Evolutionary conservation across 2,113 vertebrate species (phyloP), one percentile per base, ranked within the genome.

Genomic region (Oryzias melastigma): DNA sequence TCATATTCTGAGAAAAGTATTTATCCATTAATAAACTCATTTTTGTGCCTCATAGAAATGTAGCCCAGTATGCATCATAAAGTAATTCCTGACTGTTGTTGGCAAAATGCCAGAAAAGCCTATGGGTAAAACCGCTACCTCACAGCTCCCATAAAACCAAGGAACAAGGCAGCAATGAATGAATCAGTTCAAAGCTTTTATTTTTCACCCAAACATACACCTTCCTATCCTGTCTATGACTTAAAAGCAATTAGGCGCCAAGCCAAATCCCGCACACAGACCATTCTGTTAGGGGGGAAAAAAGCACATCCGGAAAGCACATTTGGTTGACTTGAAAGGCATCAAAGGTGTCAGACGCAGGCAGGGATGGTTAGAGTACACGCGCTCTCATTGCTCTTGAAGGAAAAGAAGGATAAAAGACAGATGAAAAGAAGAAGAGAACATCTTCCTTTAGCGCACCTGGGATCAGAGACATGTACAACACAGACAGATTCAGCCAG

Each of bases 361-460:
- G 50, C 52, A 47, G 6, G 19, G 55, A 65, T 18, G 57, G 52
- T 51, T 44, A 35, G 27, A 52, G 41, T 29, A 2, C 25, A 18
- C 29, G 27, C 46, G 16, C 53, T 62, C 62, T 56, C 14, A 0
- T 52, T 48, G 49, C 49, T 57, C 7, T 22, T 41, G 59, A 75
- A 81, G 71, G 81, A 76, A 63, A 47, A 56, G 63, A 80, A 19
- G 72, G 71, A 84, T 86, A 71, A 87, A 83, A 86, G 78, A 79
- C 42, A 85, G 80, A 78, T 78, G 70, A 87, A 85, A 84, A 75
- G 61, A 58, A 83, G 75, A 86, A 84, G 79, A 85, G 79, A 87
- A 81, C 73, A 57, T 78, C 74, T 80, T 77, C 75, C 68, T 68
- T 74, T 58, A 75, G 79, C 81, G 80, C 85, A 86, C 78, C 82